Percentiles rank a stretch among this genome's conserved stretches.
Conservation (phyloP, 2,888 invertebrate species). For the Cabera pusaria region DNA sequence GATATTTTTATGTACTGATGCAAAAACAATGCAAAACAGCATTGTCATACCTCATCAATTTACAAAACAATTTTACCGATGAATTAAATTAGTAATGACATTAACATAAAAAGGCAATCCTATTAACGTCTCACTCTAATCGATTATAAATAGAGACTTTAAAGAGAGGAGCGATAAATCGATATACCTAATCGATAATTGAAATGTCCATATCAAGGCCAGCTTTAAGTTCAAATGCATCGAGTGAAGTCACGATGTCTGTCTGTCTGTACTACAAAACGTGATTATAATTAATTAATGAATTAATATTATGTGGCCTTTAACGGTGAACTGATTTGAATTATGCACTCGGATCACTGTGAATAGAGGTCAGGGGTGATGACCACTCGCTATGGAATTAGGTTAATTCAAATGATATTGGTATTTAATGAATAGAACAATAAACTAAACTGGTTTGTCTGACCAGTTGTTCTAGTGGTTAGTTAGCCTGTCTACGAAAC, state of each 20-base stretch:
- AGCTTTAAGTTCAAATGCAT: conserved; percentile 6
- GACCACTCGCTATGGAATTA: background rate
- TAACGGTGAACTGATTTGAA: conserved; percentile 12
- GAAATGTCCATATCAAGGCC: conserved; percentile 16
- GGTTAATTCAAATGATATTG: too few relatives aligned
- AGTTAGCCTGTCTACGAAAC: too few relatives aligned
- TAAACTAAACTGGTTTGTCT: too few relatives aligned
- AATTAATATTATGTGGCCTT: conserved; percentile 10
- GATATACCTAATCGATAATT: conserved; percentile 14
- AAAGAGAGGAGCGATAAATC: conserved; percentile 10
- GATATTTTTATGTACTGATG: too few relatives aligned
- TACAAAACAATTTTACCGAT: too few relatives aligned
- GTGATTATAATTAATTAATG: conserved; percentile 20
- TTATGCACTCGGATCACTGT: conserved; percentile 5
- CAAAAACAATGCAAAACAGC: too few relatives aligned
- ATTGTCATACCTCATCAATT: too few relatives aligned
- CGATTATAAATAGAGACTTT: conserved; percentile 13
- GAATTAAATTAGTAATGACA: too few relatives aligned
- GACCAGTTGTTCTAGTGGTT: too few relatives aligned
- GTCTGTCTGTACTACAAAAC: conserved; percentile 14
- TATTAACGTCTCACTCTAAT: conserved; percentile 17
- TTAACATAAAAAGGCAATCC: conserved; percentile 15
- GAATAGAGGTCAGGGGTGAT: conserved; percentile 15
- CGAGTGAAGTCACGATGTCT: conserved; percentile 7
- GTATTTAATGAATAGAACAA: too few relatives aligned